Base-by-base conservation (phyloP, 2,888 invertebrate genomes). In the Branchipolynoe longqiensis region DNA sequence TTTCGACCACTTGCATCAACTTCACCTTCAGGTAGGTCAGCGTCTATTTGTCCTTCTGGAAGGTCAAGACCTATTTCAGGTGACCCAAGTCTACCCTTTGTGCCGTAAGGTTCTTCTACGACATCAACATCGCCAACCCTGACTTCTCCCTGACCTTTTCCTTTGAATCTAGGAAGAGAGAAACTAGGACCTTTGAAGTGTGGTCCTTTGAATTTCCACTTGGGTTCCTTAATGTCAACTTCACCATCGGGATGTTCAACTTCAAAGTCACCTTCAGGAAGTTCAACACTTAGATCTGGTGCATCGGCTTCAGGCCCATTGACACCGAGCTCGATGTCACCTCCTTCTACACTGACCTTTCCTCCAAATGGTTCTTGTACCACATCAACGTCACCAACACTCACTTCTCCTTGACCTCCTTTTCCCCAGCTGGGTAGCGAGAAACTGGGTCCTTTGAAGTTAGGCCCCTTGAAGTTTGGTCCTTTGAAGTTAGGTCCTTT, bases 311-410 rank as follows among this genome's bases (percentile, higher is more conserved):
- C 31, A 54, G 78, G 78, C 14, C 48, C 78, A 18, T 74, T 74
- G 28, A 38, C 33, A 33, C 22, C 54, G 18, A 54, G 12, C 14
- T 73, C 73, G 2, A 73, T 6, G 22, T 73, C 73, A 73, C 40
- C 40, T 38, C 73, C 73, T 73, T 73, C 73, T 40, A 73, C 73
- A 73, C 73, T 73, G 73, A 73, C 73, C 22, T 73, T 73, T 18
- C 73, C 73, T 40, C 73, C 73, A 40, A 38, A 73, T 36, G 73
- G 73, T 25, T 73, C 73, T 41, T 73, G n/a, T n/a, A 73, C 73
- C 33, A 73, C 41, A 25, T 73, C 73, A 73, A 73, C 73, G 73
- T 73, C 73, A 18, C 73, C 73, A 40, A 73, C 73, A 73, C 38
- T 73, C 38, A 73, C 22, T 73, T 73, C 73, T 36, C 73, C 73